Conservation (phyloP, 1,140 invertebrate species). For the Drosophila bocki region DNA sequence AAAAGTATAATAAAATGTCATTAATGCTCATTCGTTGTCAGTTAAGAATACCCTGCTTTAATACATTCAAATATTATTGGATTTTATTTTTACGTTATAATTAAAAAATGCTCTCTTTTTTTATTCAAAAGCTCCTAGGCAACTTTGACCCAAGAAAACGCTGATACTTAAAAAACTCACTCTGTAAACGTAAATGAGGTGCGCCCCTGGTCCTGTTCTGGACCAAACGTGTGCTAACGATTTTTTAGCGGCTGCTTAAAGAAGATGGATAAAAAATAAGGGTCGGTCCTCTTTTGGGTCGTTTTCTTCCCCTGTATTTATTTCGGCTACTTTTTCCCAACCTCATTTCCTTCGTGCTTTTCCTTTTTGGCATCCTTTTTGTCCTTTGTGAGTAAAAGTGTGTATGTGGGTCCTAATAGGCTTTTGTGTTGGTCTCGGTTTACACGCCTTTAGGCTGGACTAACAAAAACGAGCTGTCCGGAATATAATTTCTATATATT, state of each 20-base stretch:
- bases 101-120: conserved; percentile 14
- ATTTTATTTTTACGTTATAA: conserved; percentile 55
- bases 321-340: conserved; percentile 36
- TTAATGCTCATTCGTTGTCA: neutral
- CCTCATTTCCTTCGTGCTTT: conserved; percentile 9
- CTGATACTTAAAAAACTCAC: conserved; percentile 41
- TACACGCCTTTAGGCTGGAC: conserved; percentile 37
- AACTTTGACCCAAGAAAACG: conserved; percentile 10
- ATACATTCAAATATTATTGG: neutral
- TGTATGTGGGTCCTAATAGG: conserved; percentile 61
- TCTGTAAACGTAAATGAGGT: conserved; percentile 41
- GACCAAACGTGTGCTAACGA: conserved; percentile 49
- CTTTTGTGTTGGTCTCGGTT: conserved; percentile 59
- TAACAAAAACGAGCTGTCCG: conserved; percentile 8
- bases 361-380: conserved; percentile 29
- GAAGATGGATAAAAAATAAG: conserved; percentile 39
- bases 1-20: neutral
- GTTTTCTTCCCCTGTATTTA: conserved; percentile 6
- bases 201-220: conserved; percentile 18
- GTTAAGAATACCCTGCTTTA: neutral
- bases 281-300: conserved; percentile 22
- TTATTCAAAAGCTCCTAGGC: neutral
- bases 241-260: conserved; percentile 61
- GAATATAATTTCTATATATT: conserved; percentile 24
- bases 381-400: conserved; percentile 6